Base-by-base conservation (phyloP, 2,113 vertebrate genomes). In the Labrus mixtus region DNA sequence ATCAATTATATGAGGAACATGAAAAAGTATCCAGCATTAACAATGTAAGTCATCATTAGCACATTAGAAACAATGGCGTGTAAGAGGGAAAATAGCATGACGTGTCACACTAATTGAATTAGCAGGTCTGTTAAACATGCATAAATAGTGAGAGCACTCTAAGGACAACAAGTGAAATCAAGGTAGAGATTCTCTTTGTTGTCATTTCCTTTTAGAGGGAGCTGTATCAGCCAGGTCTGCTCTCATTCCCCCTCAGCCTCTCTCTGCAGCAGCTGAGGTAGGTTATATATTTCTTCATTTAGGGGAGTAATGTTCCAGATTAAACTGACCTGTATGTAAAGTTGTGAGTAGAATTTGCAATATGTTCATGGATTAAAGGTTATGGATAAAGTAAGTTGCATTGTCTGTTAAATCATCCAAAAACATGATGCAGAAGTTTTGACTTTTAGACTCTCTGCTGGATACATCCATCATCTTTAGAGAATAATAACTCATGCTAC, bases 81-180 rank as follows among this genome's bases (percentile, higher is more conserved):
- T 90, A 84, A 85, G 76, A 17, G 77, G 46, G 15, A 90, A 80
- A 87, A 76, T 75, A 76, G 51, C 73, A 56, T 46, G 79, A 87
- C 80, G 84, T 81, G 86, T 88, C 90, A 91, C 79, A 79, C 85
- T 93, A 92, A 93, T 91, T 92, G 89, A 91, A 93, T 87, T 87
- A 91, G 85, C 88, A 85, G 85, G 81, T 73, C 75, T 92, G 86
- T 89, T 93, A 93, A 92, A 92, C 91, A 92, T 91, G 91, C 86
- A 89, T 91, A 92, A 85, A 90, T 84, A 84, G 81, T 81, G 79
- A 89, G 50, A 59, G 66, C 83, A 83, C 89, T 90, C 83, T 57
- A 63, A 91, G 85, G 87, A 91, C 84, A 84, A 60, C 63, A 82
- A 76, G 77, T 86, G 79, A 63, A 81, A 87, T 80, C 82, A 66